Evolutionary conservation across 2,797 vertebrate genomes (phyloP).

Genomic region (Coracias cyanogaster): DNA sequence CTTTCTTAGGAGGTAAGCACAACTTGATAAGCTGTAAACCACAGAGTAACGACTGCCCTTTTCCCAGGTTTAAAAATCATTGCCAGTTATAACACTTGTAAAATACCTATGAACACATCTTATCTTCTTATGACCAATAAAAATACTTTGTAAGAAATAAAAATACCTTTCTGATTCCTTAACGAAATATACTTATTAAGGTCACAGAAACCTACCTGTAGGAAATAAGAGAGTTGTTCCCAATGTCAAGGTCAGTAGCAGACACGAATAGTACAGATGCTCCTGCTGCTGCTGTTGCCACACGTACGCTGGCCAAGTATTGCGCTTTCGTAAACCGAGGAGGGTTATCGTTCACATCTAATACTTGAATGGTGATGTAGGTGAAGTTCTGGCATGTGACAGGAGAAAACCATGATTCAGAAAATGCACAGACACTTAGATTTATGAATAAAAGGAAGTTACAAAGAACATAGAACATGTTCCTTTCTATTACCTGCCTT

Average conservation of each 20-base stretch:
- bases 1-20: not conserved
- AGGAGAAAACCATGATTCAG: not conserved
- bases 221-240: constrained; percentile 76
- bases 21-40: not conserved
- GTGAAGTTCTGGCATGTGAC: constrained; percentile 77
- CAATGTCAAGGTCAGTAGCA: constrained; percentile 78
- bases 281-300: constrained; percentile 76
- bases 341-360: constrained; percentile 82
- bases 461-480: not conserved
- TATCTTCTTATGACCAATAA: not conserved
- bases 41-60: not conserved
- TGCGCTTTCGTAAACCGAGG: constrained; percentile 76
- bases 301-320: constrained; percentile 66
- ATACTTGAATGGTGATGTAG: constrained; percentile 69
- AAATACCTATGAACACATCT: not conserved
- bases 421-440: not conserved
- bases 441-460: not conserved
- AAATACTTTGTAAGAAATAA: not conserved
- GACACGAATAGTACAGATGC: constrained; percentile 70
- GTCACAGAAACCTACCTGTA: constrained; percentile 78
- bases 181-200: not conserved
- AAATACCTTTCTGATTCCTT: not conserved
- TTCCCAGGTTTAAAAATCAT: not conserved
- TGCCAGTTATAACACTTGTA: not conserved
- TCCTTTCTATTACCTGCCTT: constrained; percentile 74